phyloP scores from a whole-genome alignment of 2,113 vertebrate species.

The Cryptotis parvus region DNA sequence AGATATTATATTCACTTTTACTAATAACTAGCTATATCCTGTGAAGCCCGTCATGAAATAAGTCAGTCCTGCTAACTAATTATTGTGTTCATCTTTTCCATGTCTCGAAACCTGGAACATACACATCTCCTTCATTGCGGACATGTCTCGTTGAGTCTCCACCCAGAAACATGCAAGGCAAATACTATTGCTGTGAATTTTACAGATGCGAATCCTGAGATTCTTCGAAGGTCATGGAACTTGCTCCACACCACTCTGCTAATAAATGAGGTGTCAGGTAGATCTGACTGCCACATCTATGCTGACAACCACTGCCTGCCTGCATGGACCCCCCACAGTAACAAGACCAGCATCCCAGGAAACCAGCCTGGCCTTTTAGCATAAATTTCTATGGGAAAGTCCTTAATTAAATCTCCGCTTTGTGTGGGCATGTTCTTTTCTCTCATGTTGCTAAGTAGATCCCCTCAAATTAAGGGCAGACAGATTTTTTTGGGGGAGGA shows the following conservation, averaged over 20 bases:
- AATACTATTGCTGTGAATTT: neutral
- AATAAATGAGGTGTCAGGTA: neutral
- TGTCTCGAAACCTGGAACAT: neutral
- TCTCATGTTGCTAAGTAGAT: constrained; percentile 35
- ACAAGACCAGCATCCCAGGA: neutral
- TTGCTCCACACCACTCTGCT: neutral
- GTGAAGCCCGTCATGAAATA: neutral
- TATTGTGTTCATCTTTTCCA: neutral
- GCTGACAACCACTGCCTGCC: neutral
- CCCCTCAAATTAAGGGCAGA: constrained; percentile 6
- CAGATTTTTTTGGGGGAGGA: constrained; percentile 25
- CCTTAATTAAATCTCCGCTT: constrained; percentile 71
- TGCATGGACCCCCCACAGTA: neutral
- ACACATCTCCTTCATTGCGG: neutral
- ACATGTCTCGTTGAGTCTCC: neutral
- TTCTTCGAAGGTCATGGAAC: neutral
- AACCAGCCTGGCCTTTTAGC: neutral
- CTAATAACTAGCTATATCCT: constrained; percentile 31
- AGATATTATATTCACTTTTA: neutral
- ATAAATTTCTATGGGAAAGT: constrained; percentile 52
- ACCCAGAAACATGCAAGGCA: neutral
- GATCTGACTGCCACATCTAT: neutral
- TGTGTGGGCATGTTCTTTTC: constrained; percentile 15
- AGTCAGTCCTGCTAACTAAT: neutral
- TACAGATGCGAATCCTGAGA: neutral